These are phyloP conservation scores for Alaudala cheleensis DNA, from an alignment of 2,113 vertebrate genomes.

Conservation along the genomic window DNA sequence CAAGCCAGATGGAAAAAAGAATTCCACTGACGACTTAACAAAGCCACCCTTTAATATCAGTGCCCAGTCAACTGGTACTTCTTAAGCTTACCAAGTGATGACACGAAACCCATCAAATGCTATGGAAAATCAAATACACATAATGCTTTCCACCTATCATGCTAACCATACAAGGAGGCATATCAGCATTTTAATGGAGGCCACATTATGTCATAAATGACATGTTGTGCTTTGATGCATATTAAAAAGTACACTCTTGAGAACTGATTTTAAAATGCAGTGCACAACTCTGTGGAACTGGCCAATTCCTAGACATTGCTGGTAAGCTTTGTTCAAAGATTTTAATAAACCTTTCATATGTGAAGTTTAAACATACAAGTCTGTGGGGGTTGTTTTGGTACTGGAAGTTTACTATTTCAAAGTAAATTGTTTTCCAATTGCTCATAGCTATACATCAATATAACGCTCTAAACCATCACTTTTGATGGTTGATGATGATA, in stretches of 20 bases:
- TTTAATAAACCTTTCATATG: background rate
- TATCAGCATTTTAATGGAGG: background rate
- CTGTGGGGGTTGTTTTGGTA: accelerated
- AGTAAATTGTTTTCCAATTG: conserved; percentile 45
- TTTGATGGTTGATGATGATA: background rate
- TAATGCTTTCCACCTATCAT: background rate
- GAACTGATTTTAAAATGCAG: background rate
- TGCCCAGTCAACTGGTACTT: background rate
- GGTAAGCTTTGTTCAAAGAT: background rate
- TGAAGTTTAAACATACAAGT: background rate
- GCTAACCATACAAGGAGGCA: background rate
- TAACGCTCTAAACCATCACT: conserved; percentile 2
- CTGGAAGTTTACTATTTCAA: background rate
- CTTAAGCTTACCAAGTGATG: background rate
- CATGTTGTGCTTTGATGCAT: background rate
- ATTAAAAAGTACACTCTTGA: background rate
- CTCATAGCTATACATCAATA: conserved; percentile 29
- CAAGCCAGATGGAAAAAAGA: background rate
- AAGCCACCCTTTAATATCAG: background rate
- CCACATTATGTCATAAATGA: background rate
- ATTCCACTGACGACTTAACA: background rate
- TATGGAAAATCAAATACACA: background rate
- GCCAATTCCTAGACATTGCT: background rate
- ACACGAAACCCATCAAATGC: background rate
- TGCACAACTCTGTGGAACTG: background rate